Conservation (phyloP, 2,888 invertebrate genomes). For the Achlya flavicornis region DNA sequence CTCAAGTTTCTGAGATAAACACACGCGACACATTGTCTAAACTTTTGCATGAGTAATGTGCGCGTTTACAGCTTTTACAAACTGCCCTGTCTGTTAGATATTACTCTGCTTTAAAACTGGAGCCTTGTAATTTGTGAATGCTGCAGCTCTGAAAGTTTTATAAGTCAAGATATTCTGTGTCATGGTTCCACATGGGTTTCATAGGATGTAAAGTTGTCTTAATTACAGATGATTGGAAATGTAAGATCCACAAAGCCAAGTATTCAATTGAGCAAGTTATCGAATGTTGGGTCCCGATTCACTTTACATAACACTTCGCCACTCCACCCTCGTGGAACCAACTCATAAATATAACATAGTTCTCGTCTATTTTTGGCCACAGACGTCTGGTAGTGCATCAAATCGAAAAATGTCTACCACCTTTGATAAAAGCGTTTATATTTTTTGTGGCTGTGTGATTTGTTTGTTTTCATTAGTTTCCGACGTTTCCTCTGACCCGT, state of each 20-base stretch:
- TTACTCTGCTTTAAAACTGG: constrained; percentile 13
- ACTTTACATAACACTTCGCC: constrained; percentile 25
- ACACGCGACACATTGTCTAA: constrained; percentile 56
- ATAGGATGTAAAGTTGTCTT: too few relatives aligned
- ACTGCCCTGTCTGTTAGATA: constrained; percentile 22
- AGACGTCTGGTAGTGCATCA: constrained; percentile 32
- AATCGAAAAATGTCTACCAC: constrained; percentile 30
- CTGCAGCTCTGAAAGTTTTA: not conserved
- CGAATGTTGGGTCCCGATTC: constrained; percentile 23
- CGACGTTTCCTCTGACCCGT: too few relatives aligned
- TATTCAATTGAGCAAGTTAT: constrained; percentile 20
- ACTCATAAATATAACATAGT: constrained; percentile 38
- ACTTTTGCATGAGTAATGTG: constrained; percentile 55
- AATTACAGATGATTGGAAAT: too few relatives aligned
- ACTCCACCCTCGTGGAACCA: constrained; percentile 27
- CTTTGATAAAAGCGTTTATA: constrained; percentile 17
- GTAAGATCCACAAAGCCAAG: not conserved
- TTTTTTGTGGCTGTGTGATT: too few relatives aligned
- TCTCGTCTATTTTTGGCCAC: not conserved
- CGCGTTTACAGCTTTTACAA: constrained; percentile 41
- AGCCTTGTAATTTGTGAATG: constrained; percentile 12
- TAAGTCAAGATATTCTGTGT: not conserved
- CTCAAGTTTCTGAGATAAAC: constrained; percentile 53
- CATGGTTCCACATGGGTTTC: not conserved
- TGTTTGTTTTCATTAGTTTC: too few relatives aligned